Evolutionary conservation across 2,113 vertebrate genomes (phyloP).

Genomic region (Perognathus longimembris): DNA sequence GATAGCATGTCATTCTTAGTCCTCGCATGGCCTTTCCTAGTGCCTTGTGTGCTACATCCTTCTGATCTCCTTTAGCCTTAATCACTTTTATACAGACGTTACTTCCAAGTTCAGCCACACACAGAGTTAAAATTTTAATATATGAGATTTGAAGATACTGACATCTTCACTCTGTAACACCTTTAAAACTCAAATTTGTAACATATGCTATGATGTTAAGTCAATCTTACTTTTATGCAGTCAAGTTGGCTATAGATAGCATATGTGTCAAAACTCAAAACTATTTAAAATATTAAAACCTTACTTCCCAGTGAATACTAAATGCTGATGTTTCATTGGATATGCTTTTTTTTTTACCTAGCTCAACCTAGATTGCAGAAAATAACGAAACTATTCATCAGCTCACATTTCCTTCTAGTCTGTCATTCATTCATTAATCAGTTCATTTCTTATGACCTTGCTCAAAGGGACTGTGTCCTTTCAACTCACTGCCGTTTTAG

Average conservation of each 20-base stretch:
- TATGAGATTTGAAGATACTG: neutral
- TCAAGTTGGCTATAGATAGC: neutral
- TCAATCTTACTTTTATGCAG: neutral
- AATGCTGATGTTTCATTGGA: neutral
- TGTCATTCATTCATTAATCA: neutral
- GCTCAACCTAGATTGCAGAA: neutral
- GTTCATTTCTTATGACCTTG: neutral
- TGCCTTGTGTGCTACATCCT: neutral
- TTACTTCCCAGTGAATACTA: neutral
- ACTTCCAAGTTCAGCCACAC: neutral
- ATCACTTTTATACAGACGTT: neutral
- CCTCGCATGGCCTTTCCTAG: neutral
- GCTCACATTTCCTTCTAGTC: no score
- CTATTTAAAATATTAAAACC: slow-evolving; percentile 20
- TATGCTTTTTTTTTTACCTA: neutral
- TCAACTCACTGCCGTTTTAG: no score
- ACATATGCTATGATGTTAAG: neutral
- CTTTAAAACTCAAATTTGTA: slow-evolving; percentile 25
- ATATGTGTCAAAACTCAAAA: neutral
- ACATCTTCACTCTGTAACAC: neutral
- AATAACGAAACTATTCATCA: neutral
- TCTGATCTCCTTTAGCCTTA: neutral
- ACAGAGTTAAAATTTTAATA: neutral
- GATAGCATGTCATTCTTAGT: neutral
- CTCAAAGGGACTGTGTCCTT: neutral